These are phyloP conservation scores for Araneus ventricosus DNA, from an alignment of 1,140 invertebrate species.

Conservation along the genomic window DNA sequence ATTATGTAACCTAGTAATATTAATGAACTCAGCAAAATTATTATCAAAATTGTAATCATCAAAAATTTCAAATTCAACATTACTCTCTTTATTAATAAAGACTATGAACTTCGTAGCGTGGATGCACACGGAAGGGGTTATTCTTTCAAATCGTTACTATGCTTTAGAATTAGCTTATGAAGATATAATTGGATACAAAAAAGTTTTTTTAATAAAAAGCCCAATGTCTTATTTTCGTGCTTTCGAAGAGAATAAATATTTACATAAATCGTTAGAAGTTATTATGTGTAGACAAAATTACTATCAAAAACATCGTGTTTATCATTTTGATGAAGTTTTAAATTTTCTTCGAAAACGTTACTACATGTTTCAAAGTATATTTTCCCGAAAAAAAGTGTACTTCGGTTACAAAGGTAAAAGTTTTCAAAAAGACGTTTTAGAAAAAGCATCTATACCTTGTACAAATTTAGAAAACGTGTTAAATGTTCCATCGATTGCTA, in stretches of 20 bases:
- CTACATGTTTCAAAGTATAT: not conserved
- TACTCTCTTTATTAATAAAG: not conserved
- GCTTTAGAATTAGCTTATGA: constrained; percentile 33
- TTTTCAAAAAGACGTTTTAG: constrained; percentile 11
- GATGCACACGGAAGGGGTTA: constrained; percentile 27
- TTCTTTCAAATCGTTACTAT: constrained; percentile 12
- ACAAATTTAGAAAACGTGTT: not conserved
- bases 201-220: constrained; percentile 41
- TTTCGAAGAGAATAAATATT: not conserved
- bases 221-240: not conserved
- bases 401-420: constrained; percentile 37
- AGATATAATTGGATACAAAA: not conserved
- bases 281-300: not conserved
- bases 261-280: not conserved
- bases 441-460: not conserved
- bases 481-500: not conserved
- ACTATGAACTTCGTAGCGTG: not conserved
- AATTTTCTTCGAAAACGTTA: not conserved
- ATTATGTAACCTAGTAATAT: not conserved
- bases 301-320: not conserved
- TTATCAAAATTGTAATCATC: not conserved
- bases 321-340: not conserved
- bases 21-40: not conserved
- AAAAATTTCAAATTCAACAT: not conserved
- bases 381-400: not conserved